Base-by-base conservation (phyloP, 2,888 invertebrate genomes). In the Mongoloraphidia duomilia region DNA sequence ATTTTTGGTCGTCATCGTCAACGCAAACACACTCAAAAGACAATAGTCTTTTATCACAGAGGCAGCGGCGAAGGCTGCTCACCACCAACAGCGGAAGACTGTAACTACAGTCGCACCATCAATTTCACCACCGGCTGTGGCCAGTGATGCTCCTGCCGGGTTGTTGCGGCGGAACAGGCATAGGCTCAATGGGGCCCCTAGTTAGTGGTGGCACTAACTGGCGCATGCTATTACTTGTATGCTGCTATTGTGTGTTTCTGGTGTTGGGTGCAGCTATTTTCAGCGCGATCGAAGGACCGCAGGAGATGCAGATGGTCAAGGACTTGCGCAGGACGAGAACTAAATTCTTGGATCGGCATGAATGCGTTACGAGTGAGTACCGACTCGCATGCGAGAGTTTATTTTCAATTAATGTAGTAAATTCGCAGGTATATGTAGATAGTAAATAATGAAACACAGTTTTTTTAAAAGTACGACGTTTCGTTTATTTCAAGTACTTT, bases 251-350 rank as follows among this genome's bases (percentile, higher is more conserved):
- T 26, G 59, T 78, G 37, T 83, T 79, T 63, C 64, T 84, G 52
- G 67, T 80, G 36, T 65, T 83, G 63, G 90, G 89, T 13, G 88
- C 89, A 0, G 73, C 79, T 13, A 77, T 89, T 52, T 89, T 89
- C 65, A 82, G 83, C 50, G 76, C 80, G n/a, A 80, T 87, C 55
- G 89, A 89, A 66, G 77, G 79, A 6, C 86, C 86, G 0, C 68
- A 77, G 57, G 85, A 86, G 63, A 68, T 69, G 40, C 68, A 73
- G 46, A 71, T 75, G 49, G 74, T 77, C 36, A 68, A 72, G 45
- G 70, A 70, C 41, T 66, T 87, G 41, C 69, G 72, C 47, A 63
- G 67, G 36, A 63, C 76, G 52, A 74, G 84, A 59, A 61, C 65
- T 35, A 65, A 71, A 47, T 87, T 88, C 66, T 68, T 84, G 17